Evolutionary conservation across 2,797 vertebrate species (phyloP).

Genomic region (Anomalospiza imberbis): DNA sequence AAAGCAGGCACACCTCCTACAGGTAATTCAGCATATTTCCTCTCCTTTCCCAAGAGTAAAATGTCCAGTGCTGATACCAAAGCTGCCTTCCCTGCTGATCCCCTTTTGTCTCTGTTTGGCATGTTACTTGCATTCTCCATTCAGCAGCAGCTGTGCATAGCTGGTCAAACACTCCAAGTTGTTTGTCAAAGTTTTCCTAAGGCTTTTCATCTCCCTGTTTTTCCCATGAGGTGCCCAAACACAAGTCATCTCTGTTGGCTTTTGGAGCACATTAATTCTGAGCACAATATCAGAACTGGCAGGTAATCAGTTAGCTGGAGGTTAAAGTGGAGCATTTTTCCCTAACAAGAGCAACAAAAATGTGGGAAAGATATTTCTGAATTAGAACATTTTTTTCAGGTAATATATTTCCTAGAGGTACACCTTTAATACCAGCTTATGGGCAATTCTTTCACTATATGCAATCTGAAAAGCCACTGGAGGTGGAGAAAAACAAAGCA

Average conservation of each 20-base stretch:
- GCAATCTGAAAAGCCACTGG: neutral
- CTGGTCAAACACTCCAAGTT: slow-evolving; percentile 31
- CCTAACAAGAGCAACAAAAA: neutral
- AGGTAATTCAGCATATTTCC: slow-evolving; percentile 22
- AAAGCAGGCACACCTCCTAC: slow-evolving; percentile 46
- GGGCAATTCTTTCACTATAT: neutral
- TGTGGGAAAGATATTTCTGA: neutral
- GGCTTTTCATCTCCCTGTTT: slow-evolving; percentile 49
- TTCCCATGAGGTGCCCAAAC: slow-evolving; percentile 27
- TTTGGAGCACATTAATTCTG: slow-evolving; percentile 41
- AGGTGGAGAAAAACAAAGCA: neutral
- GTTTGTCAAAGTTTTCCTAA: slow-evolving; percentile 37
- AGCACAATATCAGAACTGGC: neutral
- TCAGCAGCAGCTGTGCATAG: slow-evolving; percentile 44
- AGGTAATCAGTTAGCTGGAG: slow-evolving; percentile 17
- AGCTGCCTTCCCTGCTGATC: neutral
- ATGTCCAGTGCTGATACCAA: neutral
- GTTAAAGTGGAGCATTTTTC: neutral
- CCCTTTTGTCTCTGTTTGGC: neutral
- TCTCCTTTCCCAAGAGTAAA: neutral
- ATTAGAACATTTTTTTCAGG: neutral
- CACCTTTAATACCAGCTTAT: neutral
- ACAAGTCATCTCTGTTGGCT: slow-evolving; percentile 7
- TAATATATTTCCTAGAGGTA: neutral
- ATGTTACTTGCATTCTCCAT: neutral